These are phyloP conservation scores for Synergus japonicus DNA, from an alignment of 2,888 invertebrate genomes.

Conservation along the genomic window DNA sequence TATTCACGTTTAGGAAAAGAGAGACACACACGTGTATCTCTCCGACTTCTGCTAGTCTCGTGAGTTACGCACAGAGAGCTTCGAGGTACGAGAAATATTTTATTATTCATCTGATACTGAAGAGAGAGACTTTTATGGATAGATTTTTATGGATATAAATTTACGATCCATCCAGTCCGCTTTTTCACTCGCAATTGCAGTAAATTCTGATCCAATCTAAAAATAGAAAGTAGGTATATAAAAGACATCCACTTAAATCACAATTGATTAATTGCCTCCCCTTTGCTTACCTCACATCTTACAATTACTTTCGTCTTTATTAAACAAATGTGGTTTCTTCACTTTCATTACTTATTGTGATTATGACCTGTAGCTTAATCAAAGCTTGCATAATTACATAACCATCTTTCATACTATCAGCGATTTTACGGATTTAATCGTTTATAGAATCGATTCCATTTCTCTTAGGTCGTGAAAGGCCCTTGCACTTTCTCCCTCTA, in stretches of 20 bases:
- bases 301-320: too few relatives aligned
- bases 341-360: neutral
- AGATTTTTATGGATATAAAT: constrained; percentile 33
- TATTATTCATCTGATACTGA: constrained; percentile 42
- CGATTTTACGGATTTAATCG: neutral
- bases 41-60: constrained; percentile 46
- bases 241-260: too few relatives aligned
- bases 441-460: constrained; percentile 37
- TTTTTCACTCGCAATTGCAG: constrained; percentile 13
- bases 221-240: neutral
- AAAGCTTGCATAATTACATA: too few relatives aligned
- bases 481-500: constrained; percentile 49
- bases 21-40: constrained; percentile 39
- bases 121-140: constrained; percentile 8
- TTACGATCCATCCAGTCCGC: neutral
- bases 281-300: too few relatives aligned
- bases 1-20: constrained; percentile 39
- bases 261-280: too few relatives aligned
- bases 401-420: neutral
- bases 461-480: constrained; percentile 43
- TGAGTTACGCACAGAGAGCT: constrained; percentile 32
- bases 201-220: neutral
- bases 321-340: too few relatives aligned
- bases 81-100: constrained; percentile 33
- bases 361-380: neutral